Conservation (phyloP, 2,888 invertebrate genomes). For the Strigamia maritima region DNA sequence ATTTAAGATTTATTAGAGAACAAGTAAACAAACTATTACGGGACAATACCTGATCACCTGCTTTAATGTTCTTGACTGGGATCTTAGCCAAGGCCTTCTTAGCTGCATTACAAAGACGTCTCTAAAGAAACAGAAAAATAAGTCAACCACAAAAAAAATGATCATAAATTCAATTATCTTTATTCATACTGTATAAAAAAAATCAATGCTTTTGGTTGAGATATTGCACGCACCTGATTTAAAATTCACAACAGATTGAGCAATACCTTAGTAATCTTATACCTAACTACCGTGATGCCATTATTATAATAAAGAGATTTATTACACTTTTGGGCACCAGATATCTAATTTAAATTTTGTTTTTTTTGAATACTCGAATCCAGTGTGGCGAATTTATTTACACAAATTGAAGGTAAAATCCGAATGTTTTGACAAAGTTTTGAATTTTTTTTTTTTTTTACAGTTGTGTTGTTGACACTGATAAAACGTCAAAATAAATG, state of each 20-base stretch:
- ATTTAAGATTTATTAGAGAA: not conserved
- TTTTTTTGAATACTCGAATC: too few species aligned
- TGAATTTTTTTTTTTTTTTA: too few species aligned
- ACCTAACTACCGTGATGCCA: not conserved
- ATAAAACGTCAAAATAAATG: too few species aligned
- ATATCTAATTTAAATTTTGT: too few species aligned
- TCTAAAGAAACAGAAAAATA: conserved; percentile 59
- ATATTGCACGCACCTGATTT: not conserved
- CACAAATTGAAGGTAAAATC: too few species aligned
- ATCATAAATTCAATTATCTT: not conserved
- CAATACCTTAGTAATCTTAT: not conserved
- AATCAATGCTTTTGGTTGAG: not conserved
- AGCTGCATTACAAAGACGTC: conserved; percentile 83
- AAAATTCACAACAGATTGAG: not conserved
- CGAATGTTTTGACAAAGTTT: too few species aligned
- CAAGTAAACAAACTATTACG: conserved; percentile 12
- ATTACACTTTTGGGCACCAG: too few species aligned
- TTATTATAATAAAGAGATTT: too few species aligned
- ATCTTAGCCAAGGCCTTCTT: conserved; percentile 92
- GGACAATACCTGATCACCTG: conserved; percentile 60
- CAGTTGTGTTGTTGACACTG: too few species aligned
- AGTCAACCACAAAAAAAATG: not conserved
- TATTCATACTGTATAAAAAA: not conserved
- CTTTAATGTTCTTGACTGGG: conserved; percentile 81
- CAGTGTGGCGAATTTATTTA: too few species aligned